Evolutionary conservation across 2,797 vertebrate genomes (phyloP).

Genomic region (Echiichthys vipera): DNA sequence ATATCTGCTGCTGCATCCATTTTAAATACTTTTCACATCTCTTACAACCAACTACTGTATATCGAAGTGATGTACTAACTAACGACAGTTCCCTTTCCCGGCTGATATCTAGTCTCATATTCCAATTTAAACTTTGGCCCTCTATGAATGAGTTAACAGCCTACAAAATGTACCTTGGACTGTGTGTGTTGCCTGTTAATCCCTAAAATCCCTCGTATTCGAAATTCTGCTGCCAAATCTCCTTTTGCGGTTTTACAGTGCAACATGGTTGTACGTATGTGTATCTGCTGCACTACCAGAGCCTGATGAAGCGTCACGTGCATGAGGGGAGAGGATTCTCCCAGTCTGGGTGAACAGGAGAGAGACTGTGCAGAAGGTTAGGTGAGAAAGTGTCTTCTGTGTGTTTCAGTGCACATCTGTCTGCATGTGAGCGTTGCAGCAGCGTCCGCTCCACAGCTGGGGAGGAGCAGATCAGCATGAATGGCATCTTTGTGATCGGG

Average conservation of each 20-base stretch:
- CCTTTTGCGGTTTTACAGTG: slow-evolving; percentile 40
- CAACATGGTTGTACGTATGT: slow-evolving; percentile 1
- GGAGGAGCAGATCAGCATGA: slow-evolving; percentile 60
- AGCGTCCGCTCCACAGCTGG: slow-evolving; percentile 63
- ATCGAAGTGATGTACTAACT: background rate
- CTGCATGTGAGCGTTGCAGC: slow-evolving; percentile 13
- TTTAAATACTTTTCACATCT: too few species aligned
- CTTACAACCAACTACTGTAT: too few species aligned
- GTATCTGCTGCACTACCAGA: slow-evolving; percentile 5
- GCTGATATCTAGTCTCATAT: background rate
- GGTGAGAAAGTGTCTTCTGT: slow-evolving; percentile 28
- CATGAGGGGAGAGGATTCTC: background rate
- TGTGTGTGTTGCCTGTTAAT: slow-evolving; percentile 68
- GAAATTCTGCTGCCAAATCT: slow-evolving; percentile 66
- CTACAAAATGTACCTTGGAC: slow-evolving; percentile 71
- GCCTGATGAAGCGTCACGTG: slow-evolving; percentile 12
- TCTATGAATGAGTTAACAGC: slow-evolving; percentile 53
- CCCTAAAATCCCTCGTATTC: slow-evolving; percentile 75
- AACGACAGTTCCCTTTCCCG: background rate
- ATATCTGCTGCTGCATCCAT: background rate
- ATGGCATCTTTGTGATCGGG: slow-evolving; percentile 74
- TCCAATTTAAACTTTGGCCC: slow-evolving; percentile 13
- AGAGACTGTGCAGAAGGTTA: slow-evolving; percentile 18
- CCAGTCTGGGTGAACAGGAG: slow-evolving; percentile 19
- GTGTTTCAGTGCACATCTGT: slow-evolving; percentile 47